A percentile compares a stretch with the other conserved stretches of the same genome.
Evolutionary conservation across 2,888 invertebrate species (phyloP).

Genomic region (Griposia aprilina): DNA sequence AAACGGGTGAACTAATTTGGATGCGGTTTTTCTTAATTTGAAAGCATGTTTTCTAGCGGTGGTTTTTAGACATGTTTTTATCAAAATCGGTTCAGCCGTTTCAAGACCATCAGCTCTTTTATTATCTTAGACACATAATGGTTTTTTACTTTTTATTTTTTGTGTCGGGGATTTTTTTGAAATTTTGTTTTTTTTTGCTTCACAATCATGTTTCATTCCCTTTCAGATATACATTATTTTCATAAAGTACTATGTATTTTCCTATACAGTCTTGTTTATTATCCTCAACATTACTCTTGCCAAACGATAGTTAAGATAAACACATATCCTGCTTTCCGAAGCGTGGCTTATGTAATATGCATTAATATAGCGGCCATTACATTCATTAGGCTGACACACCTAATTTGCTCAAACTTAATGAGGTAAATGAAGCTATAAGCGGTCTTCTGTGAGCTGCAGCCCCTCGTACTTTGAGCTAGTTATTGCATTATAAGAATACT

Average conservation of each 20-base stretch:
- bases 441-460: conserved; percentile 27
- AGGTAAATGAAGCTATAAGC: conserved; percentile 52
- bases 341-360: conserved; percentile 52
- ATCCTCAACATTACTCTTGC: conserved; percentile 24
- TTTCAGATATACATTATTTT: neutral
- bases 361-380: conserved; percentile 50
- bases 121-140: too few species aligned
- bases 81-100: too few species aligned
- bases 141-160: too few species aligned
- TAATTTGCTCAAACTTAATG: conserved; percentile 56
- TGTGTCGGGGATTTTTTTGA: too few species aligned
- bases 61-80: too few species aligned
- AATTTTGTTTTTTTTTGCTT: neutral
- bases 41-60: too few species aligned
- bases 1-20: too few species aligned
- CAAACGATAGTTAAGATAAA: conserved; percentile 36
- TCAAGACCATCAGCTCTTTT: too few species aligned
- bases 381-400: conserved; percentile 50
- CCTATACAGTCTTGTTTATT: neutral
- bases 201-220: too few species aligned
- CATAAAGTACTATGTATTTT: neutral
- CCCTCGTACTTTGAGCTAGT: conserved; percentile 14
- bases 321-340: conserved; percentile 38
- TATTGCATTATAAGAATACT: conserved; percentile 14
- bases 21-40: too few species aligned